A percentile compares a stretch with the other conserved stretches of the same genome.
Evolutionary conservation across 1,140 invertebrate species (phyloP).

Genomic region (Drosophila punjabiensis): DNA sequence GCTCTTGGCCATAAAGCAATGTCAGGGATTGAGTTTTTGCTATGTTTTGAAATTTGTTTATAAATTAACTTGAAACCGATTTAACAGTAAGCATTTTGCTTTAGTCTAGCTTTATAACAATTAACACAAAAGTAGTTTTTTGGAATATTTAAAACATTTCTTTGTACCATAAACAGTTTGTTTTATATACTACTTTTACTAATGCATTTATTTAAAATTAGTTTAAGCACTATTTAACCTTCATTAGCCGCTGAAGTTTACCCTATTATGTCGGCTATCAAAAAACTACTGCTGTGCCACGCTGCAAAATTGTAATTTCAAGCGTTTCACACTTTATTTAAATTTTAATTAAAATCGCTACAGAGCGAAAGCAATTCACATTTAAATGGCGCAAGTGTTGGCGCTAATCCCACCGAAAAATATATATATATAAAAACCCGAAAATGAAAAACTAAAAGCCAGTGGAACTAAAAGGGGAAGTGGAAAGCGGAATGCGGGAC

Average conservation of each 20-base stretch:
- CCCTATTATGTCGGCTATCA: constrained; percentile 6
- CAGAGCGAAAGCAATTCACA: constrained; percentile 28
- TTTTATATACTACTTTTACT: neutral
- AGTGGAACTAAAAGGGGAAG: neutral
- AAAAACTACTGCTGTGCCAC: constrained; percentile 3
- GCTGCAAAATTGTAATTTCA: constrained; percentile 14
- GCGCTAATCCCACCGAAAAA: constrained; percentile 45
- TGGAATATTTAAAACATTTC: neutral
- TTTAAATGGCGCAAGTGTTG: constrained; percentile 45
- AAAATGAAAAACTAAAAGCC: constrained; percentile 22
- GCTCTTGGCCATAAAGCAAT: constrained; percentile 59
- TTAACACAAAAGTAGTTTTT: neutral
- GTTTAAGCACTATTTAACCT: neutral
- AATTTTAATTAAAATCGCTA: constrained; percentile 61
- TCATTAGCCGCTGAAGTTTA: constrained; percentile 1
- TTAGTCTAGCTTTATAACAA: neutral
- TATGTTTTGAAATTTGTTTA: constrained; percentile 37
- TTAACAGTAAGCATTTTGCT: neutral
- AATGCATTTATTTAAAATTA: neutral
- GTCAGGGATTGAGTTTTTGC: constrained; percentile 49
- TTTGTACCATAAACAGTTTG: neutral
- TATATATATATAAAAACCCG: constrained; percentile 2
- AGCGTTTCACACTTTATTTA: constrained; percentile 35
- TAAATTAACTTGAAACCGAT: constrained; percentile 8
- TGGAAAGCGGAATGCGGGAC: constrained; percentile 1